Base-by-base conservation (phyloP, 2,888 invertebrate species). In the Zaprionus obscuricornis region DNA sequence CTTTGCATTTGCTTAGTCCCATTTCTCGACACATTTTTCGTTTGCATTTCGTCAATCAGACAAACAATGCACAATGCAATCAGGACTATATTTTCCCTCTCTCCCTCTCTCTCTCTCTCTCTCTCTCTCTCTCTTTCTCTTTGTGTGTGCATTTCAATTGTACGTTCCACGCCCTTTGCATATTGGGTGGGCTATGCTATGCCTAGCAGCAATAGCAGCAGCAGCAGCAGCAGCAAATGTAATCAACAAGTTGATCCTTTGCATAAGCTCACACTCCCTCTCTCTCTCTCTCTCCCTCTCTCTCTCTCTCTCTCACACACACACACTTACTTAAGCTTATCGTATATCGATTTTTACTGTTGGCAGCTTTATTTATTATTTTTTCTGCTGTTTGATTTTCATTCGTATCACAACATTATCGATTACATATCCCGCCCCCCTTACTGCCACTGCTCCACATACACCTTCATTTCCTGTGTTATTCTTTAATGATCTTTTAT, bases 41-140 rank as follows among this genome's bases (percentile, higher is more conserved):
- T 79, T 78, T 78, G 78, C 78, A 81, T 78, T 78, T 78, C 78
- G 78, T 84, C 84, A 78, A 78, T 84, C 78, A 84, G 82, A 78
- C 74, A 84, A 78, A 84, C 71, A 77, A 75, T 75, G 49, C 75
- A 70, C 71, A 78, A 66, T 82, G 79, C 83, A 79, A 82, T 66
- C 72, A 75, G 76, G 75, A 82, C 54, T 10, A 50, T 57, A 46
- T 34, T 34, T 20, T 34, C 11, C 46, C 70, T 66, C 49, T 29
- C 49, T 24, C 29, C 17, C 47, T 34, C 26, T 36, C 42, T 29
- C 47, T 27, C 47, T 51, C 20, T 24, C 22, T 22, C 34, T 22
- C 17, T 14, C 20, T 55, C 26, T 18, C 13, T 43, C 16, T 29
- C 10, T 72, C 16, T 29, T 8, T 72, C 39, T 26, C 11, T 68